phyloP scores from a whole-genome alignment of 2,797 vertebrate genomes.

The Amniataba percoides region DNA sequence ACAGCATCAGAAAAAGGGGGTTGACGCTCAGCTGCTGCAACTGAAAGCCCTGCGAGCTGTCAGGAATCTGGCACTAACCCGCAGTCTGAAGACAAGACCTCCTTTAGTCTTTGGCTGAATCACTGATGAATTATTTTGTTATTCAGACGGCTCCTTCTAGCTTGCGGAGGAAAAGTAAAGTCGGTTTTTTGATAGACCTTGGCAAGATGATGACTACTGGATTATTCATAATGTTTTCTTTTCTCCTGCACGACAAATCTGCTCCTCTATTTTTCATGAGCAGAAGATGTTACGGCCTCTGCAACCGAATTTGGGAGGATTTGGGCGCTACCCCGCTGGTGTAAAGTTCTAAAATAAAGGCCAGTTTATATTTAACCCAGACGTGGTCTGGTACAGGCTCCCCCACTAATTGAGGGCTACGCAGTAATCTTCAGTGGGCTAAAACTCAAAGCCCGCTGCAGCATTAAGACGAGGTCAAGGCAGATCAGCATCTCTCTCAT shows the following conservation, averaged over 20 bases:
- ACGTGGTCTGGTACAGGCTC: conserved; percentile 58
- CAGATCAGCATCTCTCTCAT: conserved; percentile 48
- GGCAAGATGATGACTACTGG: conserved; percentile 67
- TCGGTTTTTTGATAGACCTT: conserved; percentile 59
- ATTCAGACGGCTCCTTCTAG: conserved; percentile 62
- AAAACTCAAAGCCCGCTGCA: conserved; percentile 66
- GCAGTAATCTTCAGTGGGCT: conserved; percentile 70
- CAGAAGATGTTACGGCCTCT: conserved; percentile 27
- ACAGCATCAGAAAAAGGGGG: conserved; percentile 39
- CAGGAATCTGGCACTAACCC: conserved; percentile 68
- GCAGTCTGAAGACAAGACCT: conserved; percentile 66
- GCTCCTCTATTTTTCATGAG: conserved; percentile 68
- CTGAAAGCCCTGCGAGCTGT: conserved; percentile 66
- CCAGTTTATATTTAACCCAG: conserved; percentile 76
- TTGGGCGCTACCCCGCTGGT: conserved; percentile 36
- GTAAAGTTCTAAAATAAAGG: conserved; percentile 66
- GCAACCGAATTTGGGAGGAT: conserved; percentile 24
- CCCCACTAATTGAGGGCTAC: conserved; percentile 74
- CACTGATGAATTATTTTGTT: conserved; percentile 72
- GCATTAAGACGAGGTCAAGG: conserved; percentile 60
- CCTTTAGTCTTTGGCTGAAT: conserved; percentile 69
- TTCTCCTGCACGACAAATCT: conserved; percentile 64
- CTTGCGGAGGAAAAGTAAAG: conserved; percentile 55
- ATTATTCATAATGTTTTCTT: conserved; percentile 75
- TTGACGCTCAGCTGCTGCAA: conserved; percentile 36